These are phyloP conservation scores for Diplolepis rosae DNA, from an alignment of 2,888 invertebrate genomes.

Conservation along the genomic window DNA sequence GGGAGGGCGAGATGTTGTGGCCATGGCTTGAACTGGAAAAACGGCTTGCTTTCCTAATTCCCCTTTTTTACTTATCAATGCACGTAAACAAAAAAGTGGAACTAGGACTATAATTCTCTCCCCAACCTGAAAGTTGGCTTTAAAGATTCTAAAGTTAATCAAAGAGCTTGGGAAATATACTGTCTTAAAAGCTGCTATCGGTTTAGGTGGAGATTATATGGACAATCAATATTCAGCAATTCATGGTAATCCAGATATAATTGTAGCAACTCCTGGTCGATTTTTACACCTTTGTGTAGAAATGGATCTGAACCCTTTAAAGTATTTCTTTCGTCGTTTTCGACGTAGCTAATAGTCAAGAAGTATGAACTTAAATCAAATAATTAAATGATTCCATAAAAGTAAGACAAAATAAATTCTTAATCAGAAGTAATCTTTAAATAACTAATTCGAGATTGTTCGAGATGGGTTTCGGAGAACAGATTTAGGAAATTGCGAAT, in stretches of 20 bases:
- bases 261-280: conserved; percentile 98
- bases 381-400: not conserved
- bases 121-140: conserved; percentile 96
- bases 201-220: conserved; percentile 98
- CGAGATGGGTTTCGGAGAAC: conserved; percentile 99
- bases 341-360: conserved; percentile 93
- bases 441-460: conserved; percentile 80
- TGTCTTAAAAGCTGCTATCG: conserved; percentile 88
- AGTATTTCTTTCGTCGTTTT: conserved; percentile 95
- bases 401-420: not conserved
- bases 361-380: no score
- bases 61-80: conserved; percentile 92
- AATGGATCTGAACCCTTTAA: conserved; percentile 93
- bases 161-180: conserved; percentile 94
- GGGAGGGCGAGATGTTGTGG: conserved; percentile 96
- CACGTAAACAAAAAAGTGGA: conserved; percentile 82
- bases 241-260: conserved; percentile 95
- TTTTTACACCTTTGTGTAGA: conserved; percentile 97
- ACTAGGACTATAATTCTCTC: conserved; percentile 93
- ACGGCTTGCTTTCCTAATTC: conserved; percentile 98
- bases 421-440: conserved; percentile 21
- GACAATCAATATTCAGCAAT: conserved; percentile 97
- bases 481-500: conserved; percentile 90
- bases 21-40: conserved; percentile 99
- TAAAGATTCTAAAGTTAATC: conserved; percentile 96